Evolutionary conservation across 2,888 invertebrate genomes (phyloP).

Genomic region (Ochlodes sylvanus): DNA sequence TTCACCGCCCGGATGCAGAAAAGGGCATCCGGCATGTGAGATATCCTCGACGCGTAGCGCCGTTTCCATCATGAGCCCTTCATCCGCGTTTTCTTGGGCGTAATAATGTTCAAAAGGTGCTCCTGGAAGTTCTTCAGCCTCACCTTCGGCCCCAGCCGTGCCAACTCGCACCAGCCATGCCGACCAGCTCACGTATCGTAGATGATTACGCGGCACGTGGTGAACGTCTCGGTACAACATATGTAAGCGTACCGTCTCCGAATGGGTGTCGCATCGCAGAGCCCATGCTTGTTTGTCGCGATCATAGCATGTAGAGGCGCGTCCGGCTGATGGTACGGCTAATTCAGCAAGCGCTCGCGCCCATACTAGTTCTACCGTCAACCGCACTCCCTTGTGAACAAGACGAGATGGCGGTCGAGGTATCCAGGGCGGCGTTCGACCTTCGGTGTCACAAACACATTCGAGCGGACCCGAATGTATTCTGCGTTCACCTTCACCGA

Average conservation of each 20-base stretch:
- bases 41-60: conserved; percentile 89
- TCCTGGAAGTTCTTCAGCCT: conserved; percentile 88
- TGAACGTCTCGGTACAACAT: conserved; percentile 91
- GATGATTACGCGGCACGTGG: conserved; percentile 91
- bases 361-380: conserved; percentile 90
- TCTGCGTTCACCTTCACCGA: conserved; percentile 88
- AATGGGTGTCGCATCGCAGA: conserved; percentile 90
- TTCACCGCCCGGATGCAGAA: conserved; percentile 89
- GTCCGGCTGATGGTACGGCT: conserved; percentile 84
- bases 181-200: conserved; percentile 89
- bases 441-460: conserved; percentile 89
- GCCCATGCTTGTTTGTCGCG: conserved; percentile 93
- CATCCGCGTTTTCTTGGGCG: conserved; percentile 91
- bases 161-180: conserved; percentile 86
- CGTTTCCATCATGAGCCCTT: conserved; percentile 93
- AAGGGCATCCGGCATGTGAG: conserved; percentile 88
- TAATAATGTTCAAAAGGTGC: conserved; percentile 92
- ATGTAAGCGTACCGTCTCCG: conserved; percentile 89
- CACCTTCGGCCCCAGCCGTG: conserved; percentile 85
- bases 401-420: conserved; percentile 87
- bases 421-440: conserved; percentile 89
- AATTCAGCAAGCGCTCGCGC: conserved; percentile 86
- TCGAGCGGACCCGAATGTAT: conserved; percentile 89
- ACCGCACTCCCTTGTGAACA: conserved; percentile 86
- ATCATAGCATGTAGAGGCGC: conserved; percentile 89